A percentile compares a stretch with the other conserved stretches of the same genome.
Evolutionary conservation across 2,888 invertebrate species (phyloP).

Genomic region (Agrotis clavis): DNA sequence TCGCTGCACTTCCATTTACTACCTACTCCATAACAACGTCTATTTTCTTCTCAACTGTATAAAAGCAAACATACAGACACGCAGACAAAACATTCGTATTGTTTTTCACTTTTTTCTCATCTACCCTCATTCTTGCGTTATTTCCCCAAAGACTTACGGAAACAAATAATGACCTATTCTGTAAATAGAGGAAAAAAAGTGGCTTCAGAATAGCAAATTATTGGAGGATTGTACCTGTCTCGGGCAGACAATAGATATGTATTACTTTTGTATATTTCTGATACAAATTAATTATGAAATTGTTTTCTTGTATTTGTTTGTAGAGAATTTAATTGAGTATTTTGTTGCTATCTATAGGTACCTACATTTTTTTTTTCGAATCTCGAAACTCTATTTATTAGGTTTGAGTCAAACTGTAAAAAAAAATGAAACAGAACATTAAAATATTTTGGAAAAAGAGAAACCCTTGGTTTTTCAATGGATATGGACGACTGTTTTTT

Average conservation of each 20-base stretch:
- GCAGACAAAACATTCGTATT: conserved; percentile 51
- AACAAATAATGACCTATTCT: conserved; percentile 64
- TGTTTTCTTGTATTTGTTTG: background rate
- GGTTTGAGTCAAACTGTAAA: too few relatives aligned
- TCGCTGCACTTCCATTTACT: conserved; percentile 12
- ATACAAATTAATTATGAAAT: conserved; percentile 14
- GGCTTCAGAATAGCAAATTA: conserved; percentile 60
- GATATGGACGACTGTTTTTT: too few relatives aligned
- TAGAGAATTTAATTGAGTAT: background rate
- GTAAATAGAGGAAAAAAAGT: conserved; percentile 56
- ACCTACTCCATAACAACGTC: conserved; percentile 16
- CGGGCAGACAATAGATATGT: conserved; percentile 43
- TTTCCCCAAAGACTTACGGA: conserved; percentile 63
- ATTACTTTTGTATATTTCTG: conserved; percentile 47
- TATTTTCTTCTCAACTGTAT: conserved; percentile 42
- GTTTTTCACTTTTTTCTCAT: conserved; percentile 54
- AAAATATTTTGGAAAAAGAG: background rate
- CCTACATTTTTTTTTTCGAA: background rate
- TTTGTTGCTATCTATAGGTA: background rate
- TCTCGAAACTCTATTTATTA: too few relatives aligned
- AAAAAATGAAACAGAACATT: too few relatives aligned
- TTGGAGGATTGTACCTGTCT: conserved; percentile 57
- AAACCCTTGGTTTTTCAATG: background rate
- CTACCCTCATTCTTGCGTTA: conserved; percentile 53
- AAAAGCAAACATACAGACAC: conserved; percentile 47